These are phyloP conservation scores for Taxidea taxus DNA, from an alignment of 2,113 vertebrate genomes.

Conservation along the genomic window DNA sequence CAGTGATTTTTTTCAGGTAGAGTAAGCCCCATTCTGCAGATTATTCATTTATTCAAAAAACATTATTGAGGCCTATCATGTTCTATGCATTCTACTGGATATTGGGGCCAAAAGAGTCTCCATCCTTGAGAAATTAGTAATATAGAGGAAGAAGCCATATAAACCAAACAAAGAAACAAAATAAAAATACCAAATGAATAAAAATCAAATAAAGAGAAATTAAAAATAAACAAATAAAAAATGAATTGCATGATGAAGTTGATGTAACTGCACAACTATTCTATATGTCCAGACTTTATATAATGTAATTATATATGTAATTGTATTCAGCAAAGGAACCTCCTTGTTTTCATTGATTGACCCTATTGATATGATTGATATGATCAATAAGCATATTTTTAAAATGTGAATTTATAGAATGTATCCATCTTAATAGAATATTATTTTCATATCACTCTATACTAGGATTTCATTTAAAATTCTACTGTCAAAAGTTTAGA, in stretches of 20 bases:
- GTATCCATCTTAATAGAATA: background rate
- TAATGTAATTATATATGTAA: background rate
- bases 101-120: background rate
- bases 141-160: background rate
- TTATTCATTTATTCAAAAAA: background rate
- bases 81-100: background rate
- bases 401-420: constrained; percentile 15
- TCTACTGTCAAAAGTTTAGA: background rate
- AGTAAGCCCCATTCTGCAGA: background rate
- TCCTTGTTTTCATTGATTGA: background rate
- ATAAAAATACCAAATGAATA: background rate
- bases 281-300: background rate
- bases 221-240: background rate
- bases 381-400: background rate
- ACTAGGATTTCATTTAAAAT: background rate
- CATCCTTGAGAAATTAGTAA: background rate
- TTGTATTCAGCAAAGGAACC: background rate
- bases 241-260: background rate
- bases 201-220: background rate
- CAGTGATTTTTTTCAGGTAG: background rate
- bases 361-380: background rate
- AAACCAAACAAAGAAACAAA: background rate
- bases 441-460: background rate
- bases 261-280: background rate
- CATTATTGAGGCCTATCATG: background rate